A percentile compares a stretch with the other conserved stretches of the same genome.
Conservation (phyloP, 2,888 invertebrate genomes). For the Iphiclides podalirius region DNA sequence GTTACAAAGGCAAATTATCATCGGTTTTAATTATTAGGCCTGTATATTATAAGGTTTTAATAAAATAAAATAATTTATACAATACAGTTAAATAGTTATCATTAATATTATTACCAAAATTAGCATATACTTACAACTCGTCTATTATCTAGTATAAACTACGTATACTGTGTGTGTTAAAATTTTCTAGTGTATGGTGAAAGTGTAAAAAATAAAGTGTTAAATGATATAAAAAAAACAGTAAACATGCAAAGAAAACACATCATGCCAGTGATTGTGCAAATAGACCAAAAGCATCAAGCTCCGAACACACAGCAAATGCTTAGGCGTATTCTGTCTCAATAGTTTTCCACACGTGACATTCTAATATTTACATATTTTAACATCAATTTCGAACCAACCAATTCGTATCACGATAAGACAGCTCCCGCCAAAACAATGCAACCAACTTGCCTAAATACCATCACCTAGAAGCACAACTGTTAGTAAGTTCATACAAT, state of each 20-base stretch:
- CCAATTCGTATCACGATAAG: conserved; percentile 36
- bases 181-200: conserved; percentile 7
- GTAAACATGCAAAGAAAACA: conserved; percentile 19
- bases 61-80: too few relatives aligned
- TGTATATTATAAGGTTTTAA: too few relatives aligned
- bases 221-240: not conserved
- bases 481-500: conserved; percentile 61
- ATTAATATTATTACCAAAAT: not conserved
- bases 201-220: not conserved
- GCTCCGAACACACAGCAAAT: conserved; percentile 34
- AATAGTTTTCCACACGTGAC: conserved; percentile 32
- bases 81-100: too few relatives aligned
- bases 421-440: conserved; percentile 56
- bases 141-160: too few relatives aligned
- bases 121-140: too few relatives aligned
- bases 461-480: conserved; percentile 59
- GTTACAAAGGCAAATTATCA: too few relatives aligned
- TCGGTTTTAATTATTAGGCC: too few relatives aligned
- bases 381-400: conserved; percentile 36
- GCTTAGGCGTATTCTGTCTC: conserved; percentile 54
- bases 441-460: conserved; percentile 61
- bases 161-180: too few relatives aligned
- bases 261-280: conserved; percentile 22
- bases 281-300: conserved; percentile 25
- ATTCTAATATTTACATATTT: conserved; percentile 30